Base-by-base conservation (phyloP, 1,140 invertebrate genomes). In the Brachystomella parvula region DNA sequence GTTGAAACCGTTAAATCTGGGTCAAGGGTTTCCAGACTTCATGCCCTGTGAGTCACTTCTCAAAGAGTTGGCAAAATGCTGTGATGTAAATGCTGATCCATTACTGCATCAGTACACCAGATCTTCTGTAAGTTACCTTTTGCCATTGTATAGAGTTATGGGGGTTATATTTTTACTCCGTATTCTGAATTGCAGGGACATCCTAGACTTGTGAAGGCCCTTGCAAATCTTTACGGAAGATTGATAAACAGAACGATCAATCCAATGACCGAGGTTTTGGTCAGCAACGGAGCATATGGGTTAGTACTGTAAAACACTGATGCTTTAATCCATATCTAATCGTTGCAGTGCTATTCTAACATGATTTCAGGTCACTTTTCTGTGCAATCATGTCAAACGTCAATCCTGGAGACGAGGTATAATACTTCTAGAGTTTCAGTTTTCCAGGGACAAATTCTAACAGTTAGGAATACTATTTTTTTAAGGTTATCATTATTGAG, bases 221-320 rank as follows among this genome's bases (percentile, higher is more conserved):
- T 99, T 15, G 79, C 87, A 6, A 90, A 90, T 77, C 76, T 98
- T 1, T 99, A 97, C 77, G 87, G 88, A 0, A 84, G 87, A 68
- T 74, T 96, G 0, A 78, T 94, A 57, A 84, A 84, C 9, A 80
- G 85, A 61, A 75, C 86, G 44, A 81, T 99, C 15, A 84, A 97
- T 80, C 84, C 92, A 1, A 79, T 86, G 53, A 89, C 82, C 68
- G 92, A 99, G 79, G 83, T 98, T 58, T 75, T 98, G 9, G 85
- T 98, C 0, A 94, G 92, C 0, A 79, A 82, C 64, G 96, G 96
- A 44, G 96, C 96, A 12, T 98, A 97, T 77, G 92, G 96, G 0
- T 9, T 6, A n/a, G n/a, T n/a, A n/a, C n/a, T n/a, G n/a, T n/a
- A n/a, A n/a, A n/a, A n/a, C n/a, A n/a, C n/a, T n/a, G n/a, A 15